Conservation (phyloP, 2,888 invertebrate genomes). For the Nasonia oneida region DNA sequence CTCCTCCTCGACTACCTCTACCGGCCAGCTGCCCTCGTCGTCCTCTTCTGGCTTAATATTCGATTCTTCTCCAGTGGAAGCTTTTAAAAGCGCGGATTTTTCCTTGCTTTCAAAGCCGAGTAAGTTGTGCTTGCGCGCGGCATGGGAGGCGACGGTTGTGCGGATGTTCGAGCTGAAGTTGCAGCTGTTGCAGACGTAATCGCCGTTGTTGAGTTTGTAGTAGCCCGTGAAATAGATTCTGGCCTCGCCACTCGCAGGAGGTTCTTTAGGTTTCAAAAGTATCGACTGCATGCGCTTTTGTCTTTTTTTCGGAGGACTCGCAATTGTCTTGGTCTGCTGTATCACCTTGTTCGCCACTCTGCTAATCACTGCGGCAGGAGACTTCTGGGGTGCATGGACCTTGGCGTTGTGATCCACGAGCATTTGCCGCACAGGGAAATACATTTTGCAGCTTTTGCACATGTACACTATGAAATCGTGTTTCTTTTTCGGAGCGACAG, state of each 20-base stretch:
- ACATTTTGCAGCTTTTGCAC: slow-evolving; percentile 62
- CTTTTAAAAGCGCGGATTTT: background rate
- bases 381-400: slow-evolving; percentile 34
- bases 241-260: background rate
- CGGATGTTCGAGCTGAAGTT: slow-evolving; percentile 15
- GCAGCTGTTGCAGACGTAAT: slow-evolving; percentile 48
- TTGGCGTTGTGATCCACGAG: slow-evolving; percentile 60
- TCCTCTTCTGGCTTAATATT: slow-evolving; percentile 34
- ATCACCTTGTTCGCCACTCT: background rate
- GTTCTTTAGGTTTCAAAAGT: background rate
- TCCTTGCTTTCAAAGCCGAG: background rate
- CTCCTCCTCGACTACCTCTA: slow-evolving; percentile 43
- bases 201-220: slow-evolving; percentile 1
- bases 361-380: background rate
- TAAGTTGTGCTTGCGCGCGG: background rate
- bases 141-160: slow-evolving; percentile 34
- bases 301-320: background rate
- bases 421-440: slow-evolving; percentile 56
- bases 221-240: slow-evolving; percentile 25
- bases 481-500: background rate
- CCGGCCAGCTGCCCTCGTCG: slow-evolving; percentile 51
- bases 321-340: background rate
- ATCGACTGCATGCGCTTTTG: background rate
- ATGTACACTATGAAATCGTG: slow-evolving; percentile 55
- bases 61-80: background rate